Percentiles rank a stretch among this genome's conserved stretches.
phyloP scores from a whole-genome alignment of 2,113 vertebrate genomes.

The Columba livia region DNA sequence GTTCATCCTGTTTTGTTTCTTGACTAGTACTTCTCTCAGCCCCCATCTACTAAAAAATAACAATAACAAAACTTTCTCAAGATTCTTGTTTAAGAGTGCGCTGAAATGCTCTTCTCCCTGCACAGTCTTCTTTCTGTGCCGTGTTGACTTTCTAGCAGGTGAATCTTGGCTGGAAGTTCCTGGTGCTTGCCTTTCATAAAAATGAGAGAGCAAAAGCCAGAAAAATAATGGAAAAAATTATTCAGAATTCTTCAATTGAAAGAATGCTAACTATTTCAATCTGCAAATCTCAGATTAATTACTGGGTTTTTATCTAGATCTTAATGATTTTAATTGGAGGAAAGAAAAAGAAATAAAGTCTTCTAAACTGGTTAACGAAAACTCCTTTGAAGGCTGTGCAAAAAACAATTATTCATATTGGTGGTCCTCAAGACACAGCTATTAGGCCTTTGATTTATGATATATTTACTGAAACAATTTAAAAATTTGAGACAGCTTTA shows the following conservation, averaged over 20 bases:
- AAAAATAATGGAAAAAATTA: background rate
- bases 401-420: background rate
- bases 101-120: background rate
- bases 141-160: background rate
- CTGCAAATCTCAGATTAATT: background rate
- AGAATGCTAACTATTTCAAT: background rate
- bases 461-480: background rate
- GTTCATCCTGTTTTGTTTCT: background rate
- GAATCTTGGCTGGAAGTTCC: background rate
- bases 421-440: background rate
- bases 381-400: background rate
- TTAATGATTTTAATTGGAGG: background rate
- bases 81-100: background rate
- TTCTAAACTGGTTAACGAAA: background rate
- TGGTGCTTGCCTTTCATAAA: background rate
- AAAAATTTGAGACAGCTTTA: background rate
- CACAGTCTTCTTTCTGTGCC: background rate
- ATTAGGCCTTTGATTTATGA: background rate
- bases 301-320: background rate
- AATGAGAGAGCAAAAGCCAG: background rate
- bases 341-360: background rate
- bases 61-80: background rate
- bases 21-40: background rate
- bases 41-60: background rate
- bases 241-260: background rate